phyloP scores from a whole-genome alignment of 2,113 vertebrate genomes.

The Athene noctua region DNA sequence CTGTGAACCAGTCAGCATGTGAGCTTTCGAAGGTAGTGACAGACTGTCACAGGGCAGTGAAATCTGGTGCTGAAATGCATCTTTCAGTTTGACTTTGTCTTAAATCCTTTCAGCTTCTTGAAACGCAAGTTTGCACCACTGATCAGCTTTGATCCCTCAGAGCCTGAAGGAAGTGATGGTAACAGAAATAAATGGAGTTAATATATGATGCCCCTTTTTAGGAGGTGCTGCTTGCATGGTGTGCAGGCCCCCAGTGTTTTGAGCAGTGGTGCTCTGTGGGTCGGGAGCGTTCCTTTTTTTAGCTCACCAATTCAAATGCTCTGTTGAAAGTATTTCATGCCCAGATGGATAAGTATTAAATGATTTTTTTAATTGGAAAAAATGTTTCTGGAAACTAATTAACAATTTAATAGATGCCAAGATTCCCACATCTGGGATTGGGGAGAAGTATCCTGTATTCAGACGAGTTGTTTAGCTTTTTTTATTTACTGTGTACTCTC shows the following conservation, averaged over 20 bases:
- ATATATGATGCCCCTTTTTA: not conserved
- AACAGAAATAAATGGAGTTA: not conserved
- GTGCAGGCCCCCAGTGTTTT: not conserved
- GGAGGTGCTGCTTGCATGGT: not conserved
- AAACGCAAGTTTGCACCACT: not conserved
- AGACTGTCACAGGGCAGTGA: not conserved
- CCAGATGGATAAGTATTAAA: conserved; percentile 51
- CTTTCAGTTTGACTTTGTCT: not conserved
- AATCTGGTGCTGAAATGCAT: not conserved
- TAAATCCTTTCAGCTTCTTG: not conserved
- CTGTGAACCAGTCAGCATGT: not conserved
- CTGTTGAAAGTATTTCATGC: conserved; percentile 31
- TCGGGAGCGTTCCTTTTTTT: accelerated
- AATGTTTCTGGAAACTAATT: conserved; percentile 47
- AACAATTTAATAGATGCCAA: conserved; percentile 6
- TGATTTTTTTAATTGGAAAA: conserved; percentile 47
- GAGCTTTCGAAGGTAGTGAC: not conserved
- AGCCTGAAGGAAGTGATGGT: not conserved
- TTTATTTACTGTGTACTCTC: not conserved
- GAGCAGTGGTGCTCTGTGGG: accelerated
- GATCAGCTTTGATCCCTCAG: not conserved
- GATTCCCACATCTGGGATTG: not conserved
- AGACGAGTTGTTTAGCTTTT: not conserved
- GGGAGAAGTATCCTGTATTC: not conserved
- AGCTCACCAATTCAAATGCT: not conserved